Evolutionary conservation across 2,113 vertebrate species (phyloP), one percentile per base, ranked within the genome.

Genomic region (Lutjanus erythropterus): DNA sequence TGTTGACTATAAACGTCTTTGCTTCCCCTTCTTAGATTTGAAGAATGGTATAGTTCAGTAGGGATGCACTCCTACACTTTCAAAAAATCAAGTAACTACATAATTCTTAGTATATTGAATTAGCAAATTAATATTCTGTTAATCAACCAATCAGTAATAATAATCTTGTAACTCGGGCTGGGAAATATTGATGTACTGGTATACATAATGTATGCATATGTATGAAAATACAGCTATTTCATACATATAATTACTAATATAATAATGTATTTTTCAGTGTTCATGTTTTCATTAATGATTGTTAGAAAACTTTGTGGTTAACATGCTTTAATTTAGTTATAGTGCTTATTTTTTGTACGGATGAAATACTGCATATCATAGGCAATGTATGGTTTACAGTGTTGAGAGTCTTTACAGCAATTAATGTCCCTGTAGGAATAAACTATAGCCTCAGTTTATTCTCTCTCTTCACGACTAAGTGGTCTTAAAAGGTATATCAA

Each of bases 401-500:
- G 33, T 47, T 37, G 1, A 52, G 58, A 62, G 42, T 59, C 27
- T 33, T 35, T 4, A 35, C 46, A 29, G 46, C 31, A 46, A 29
- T 62, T 69, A 35, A 65, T 75, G 27, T 78, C 19, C 39, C 31
- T 44, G 4, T 46, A 53, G 41, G 39, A 10, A 39, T 75, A 66
- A 80, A 83, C 47, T 29, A 33, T 39, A 46, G 21, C 39, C 44
- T 4, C 5, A 16, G 68, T 85, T 46, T 78, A 52, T 83, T 71
- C 56, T 23, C 25, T 67, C 18, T 74, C n/a, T 71, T 73, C 59
- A 29, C 71, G 71, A 64, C 58, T 74, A 58, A 75, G 39, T 64
- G 42, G 19, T 39, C 53, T 78, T 64, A 66, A 61, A 61, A 55
- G 58, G 60, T 15, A 25, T 71, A 82, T 80, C 70, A 55, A 67